Base-by-base conservation (phyloP, 2,113 vertebrate genomes). In the Podarcis cretensis region DNA sequence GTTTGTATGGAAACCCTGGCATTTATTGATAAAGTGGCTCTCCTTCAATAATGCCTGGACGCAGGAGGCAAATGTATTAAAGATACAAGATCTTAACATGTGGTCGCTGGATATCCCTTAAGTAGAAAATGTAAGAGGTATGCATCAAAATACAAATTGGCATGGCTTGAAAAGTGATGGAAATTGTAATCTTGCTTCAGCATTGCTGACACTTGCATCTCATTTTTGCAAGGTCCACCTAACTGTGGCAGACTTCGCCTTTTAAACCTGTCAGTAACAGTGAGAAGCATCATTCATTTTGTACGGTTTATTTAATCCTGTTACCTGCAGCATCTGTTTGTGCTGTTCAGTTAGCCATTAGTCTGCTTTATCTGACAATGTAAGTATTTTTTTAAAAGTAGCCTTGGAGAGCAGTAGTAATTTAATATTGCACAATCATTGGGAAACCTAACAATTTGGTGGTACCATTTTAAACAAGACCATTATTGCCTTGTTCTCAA, bases 271-370 rank as follows among this genome's bases (percentile, higher is more conserved):
- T 1, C 16, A 30, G 9, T 81, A 2, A 14, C 54, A 25, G 0
- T 1, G 0, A 48, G 14, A 13, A 3, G 2, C 0, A 0, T 65
- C 68, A 6, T 21, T 80, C 3, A 0, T 10, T 66, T 57, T 69
- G 84, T 48, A 57, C 0, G 2, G 9, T 13, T 30, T 40, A 48
- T 43, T 14, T 68, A 65, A 32, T 1, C 32, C 37, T 21, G 16
- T n/a, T 66, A 81, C 7, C 20, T 66, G 16, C 8, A 1, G 59
- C 18, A 20, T 63, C 74, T n/a, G 69, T 1, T 18, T 0, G 83
- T 76, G 12, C 30, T 66, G 57, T 35, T 43, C 37, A 30, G 25
- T 77, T 81, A n/a, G 40, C 32, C 25, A 4, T 1, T 13, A 40
- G 12, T 2, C 0, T 57, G 65, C 13, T 3, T 81, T 71, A 13